A percentile compares a stretch with the other conserved stretches of the same genome.
Conservation (phyloP, 1,140 invertebrate species). For the Caenorhabditis brenneri region DNA sequence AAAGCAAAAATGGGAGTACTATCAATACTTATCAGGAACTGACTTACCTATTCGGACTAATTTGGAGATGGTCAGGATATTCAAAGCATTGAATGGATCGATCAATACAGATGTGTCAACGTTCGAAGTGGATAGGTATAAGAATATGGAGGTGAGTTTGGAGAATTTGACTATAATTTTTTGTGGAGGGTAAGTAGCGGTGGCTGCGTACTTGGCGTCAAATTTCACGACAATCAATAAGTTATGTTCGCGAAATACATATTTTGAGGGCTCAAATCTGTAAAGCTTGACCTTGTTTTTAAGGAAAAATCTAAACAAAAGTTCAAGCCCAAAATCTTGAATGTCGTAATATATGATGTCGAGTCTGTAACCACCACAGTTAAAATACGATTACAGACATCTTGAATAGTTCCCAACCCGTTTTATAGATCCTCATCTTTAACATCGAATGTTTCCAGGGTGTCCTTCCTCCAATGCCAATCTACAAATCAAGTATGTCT, state of each 20-base stretch:
- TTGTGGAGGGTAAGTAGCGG: no score
- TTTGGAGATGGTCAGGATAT: conserved; percentile 66
- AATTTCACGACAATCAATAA: no score
- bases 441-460: conserved; percentile 25
- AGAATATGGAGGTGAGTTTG: conserved; percentile 42
- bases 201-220: no score
- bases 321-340: neutral
- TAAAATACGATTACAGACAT: no score
- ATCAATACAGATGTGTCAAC: conserved; percentile 58
- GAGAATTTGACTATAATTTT: no score
- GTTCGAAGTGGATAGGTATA: conserved; percentile 45
- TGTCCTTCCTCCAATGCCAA: conserved; percentile 50
- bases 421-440: no score
- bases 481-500: conserved; percentile 65
- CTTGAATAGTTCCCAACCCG: no score
- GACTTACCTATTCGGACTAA: conserved; percentile 66
- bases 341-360: no score
- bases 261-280: no score
- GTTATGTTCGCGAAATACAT: no score
- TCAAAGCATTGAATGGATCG: conserved; percentile 62
- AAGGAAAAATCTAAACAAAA: neutral
- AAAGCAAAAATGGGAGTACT: conserved; percentile 62
- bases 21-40: conserved; percentile 61
- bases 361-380: no score
- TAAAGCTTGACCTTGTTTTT: no score